Conservation (phyloP, 1,140 invertebrate species). For the Mactra quadrangularis region DNA sequence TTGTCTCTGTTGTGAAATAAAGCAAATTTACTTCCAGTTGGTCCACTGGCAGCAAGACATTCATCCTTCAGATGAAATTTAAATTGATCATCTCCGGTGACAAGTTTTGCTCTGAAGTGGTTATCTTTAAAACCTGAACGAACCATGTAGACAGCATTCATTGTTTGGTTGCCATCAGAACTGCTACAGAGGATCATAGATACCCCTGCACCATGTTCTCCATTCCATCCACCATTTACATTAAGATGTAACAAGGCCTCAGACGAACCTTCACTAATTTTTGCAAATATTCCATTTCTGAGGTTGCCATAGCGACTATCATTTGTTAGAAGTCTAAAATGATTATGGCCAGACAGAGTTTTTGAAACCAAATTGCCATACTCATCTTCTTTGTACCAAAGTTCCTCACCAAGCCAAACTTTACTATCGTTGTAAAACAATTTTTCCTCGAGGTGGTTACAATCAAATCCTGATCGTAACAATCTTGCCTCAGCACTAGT, state of each 20-base stretch:
- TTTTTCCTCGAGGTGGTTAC: slow-evolving; percentile 63
- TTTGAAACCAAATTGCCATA: slow-evolving; percentile 64
- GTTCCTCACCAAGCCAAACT: slow-evolving; percentile 70
- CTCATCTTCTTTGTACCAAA: slow-evolving; percentile 61
- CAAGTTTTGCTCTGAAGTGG: slow-evolving; percentile 44
- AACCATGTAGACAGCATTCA: slow-evolving; percentile 64
- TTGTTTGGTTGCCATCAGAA: neutral
- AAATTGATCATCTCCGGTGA: slow-evolving; percentile 71
- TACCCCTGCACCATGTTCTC: slow-evolving; percentile 54
- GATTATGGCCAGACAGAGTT: slow-evolving; percentile 68
- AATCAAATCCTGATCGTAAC: slow-evolving; percentile 69
- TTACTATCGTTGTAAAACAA: slow-evolving; percentile 52
- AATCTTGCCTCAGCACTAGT: slow-evolving; percentile 65
- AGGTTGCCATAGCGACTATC: slow-evolving; percentile 63
- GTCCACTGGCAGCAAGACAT: slow-evolving; percentile 54
- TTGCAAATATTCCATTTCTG: slow-evolving; percentile 64
- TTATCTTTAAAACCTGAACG: slow-evolving; percentile 67
- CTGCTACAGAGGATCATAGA: slow-evolving; percentile 68
- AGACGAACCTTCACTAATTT: slow-evolving; percentile 24
- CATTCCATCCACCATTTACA: slow-evolving; percentile 61
- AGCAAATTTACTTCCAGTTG: slow-evolving; percentile 52
- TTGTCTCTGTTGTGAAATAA: slow-evolving; percentile 69
- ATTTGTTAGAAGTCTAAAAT: slow-evolving; percentile 69
- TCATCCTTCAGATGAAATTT: slow-evolving; percentile 56
- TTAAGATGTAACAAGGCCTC: slow-evolving; percentile 41